Conservation (phyloP, 2,113 vertebrate genomes). For the Silurus glanis region DNA sequence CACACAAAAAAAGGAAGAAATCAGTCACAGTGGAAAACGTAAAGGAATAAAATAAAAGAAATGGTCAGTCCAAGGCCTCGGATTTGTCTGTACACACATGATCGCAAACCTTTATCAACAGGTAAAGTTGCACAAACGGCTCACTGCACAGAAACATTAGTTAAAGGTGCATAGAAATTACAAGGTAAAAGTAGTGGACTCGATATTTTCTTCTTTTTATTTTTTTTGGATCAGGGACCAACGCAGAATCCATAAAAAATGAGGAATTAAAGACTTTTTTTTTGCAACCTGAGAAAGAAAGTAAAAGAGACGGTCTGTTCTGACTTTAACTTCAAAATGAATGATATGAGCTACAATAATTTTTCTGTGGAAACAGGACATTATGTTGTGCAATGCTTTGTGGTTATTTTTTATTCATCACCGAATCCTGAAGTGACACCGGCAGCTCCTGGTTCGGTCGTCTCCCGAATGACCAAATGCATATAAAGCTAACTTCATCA, state of each 20-base stretch:
- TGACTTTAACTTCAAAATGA: not conserved
- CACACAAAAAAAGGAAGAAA: not conserved
- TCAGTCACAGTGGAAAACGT: constrained; percentile 33
- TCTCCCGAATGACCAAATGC: too few relatives aligned
- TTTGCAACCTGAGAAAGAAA: not conserved
- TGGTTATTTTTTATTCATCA: not conserved
- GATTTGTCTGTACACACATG: constrained; percentile 32
- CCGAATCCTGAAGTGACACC: not conserved
- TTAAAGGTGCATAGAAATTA: constrained; percentile 15
- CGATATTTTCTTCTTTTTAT: not conserved
- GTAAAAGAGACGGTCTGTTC: not conserved
- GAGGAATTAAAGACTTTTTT: too few relatives aligned
- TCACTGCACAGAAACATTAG: not conserved
- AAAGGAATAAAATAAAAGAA: not conserved
- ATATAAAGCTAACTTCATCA: not conserved
- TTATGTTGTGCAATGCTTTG: not conserved
- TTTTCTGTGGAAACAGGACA: too few relatives aligned
- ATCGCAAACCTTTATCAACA: constrained; percentile 17
- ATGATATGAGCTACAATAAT: not conserved
- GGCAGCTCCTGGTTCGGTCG: not conserved
- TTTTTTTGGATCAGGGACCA: not conserved
- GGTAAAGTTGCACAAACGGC: not conserved
- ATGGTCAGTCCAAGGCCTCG: constrained; percentile 26
- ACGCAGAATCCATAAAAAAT: too few relatives aligned
- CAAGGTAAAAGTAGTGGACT: not conserved